These are phyloP conservation scores for Silurus aristotelis DNA, from an alignment of 2,797 vertebrate genomes.

Conservation along the genomic window DNA sequence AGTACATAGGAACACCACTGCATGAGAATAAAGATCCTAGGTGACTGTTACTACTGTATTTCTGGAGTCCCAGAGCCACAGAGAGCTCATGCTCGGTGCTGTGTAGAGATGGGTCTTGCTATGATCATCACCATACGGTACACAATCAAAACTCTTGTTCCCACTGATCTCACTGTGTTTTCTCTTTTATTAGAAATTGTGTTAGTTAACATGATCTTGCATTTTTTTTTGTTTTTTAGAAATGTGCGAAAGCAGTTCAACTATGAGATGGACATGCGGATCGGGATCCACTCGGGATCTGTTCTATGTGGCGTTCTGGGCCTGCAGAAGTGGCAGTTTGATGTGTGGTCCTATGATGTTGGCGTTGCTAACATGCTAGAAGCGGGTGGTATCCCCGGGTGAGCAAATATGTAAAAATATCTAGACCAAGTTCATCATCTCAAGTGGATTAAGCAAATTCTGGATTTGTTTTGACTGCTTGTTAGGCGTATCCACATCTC, in stretches of 20 bases:
- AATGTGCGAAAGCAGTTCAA: slow-evolving; percentile 84
- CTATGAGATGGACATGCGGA: slow-evolving; percentile 86
- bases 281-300: slow-evolving; percentile 85
- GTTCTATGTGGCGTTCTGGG: slow-evolving; percentile 86
- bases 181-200: background rate
- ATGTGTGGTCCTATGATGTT: slow-evolving; percentile 89
- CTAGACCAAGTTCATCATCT: too few species aligned
- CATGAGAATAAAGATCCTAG: slow-evolving; percentile 93
- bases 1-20: slow-evolving; percentile 89
- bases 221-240: slow-evolving; percentile 65
- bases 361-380: slow-evolving; percentile 88
- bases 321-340: slow-evolving; percentile 88
- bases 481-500: slow-evolving; percentile 79
- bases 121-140: slow-evolving; percentile 96
- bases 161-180: background rate
- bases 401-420: slow-evolving; percentile 56
- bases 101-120: slow-evolving; percentile 94
- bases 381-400: slow-evolving; percentile 89
- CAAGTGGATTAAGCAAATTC: too few species aligned
- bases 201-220: background rate
- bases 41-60: slow-evolving; percentile 97
- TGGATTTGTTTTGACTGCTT: background rate
- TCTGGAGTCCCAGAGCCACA: slow-evolving; percentile 94
- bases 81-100: slow-evolving; percentile 90
- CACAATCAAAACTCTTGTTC: background rate